Evolutionary conservation across 2,888 invertebrate species (phyloP), one percentile per base, ranked within the genome.

Genomic region (Eupithecia insigniata): DNA sequence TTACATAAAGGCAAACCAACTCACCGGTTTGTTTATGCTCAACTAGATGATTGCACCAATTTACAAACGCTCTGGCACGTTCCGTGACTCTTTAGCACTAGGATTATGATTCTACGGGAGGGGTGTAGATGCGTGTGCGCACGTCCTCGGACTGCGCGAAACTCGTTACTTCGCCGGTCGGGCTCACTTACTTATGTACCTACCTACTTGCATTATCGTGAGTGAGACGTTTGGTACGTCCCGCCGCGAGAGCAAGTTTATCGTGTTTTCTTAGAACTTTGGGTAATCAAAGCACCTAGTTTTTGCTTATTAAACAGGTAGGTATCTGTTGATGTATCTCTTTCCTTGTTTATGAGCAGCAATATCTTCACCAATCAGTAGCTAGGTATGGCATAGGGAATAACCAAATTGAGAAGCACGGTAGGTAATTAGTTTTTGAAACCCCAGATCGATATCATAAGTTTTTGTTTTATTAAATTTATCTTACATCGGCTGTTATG

Each of bases 31-130:
- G 92, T 93, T 93, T 93, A 91, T 87, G 87, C 89, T 92, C 91
- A 93, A 93, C 89, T 84, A 89, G 92, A 93, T 93, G 93, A 93
- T 94, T 93, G 92, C 90, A 86, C 83, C 90, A 92, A 92, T 92
- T 91, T 82, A 83, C 83, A 87, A 84, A 84, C 84, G 82, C 86
- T 89, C 89, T 87, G 89, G 90, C 92, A 91, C 92, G 91, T 90
- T 92, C 92, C 60, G 34, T n/a, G 34, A 14, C 18, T 55, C 55
- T 55, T 55, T 55, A 55, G 55, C 55, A 55, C 55, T 26, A 55
- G 55, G 55, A 26, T 26, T 55, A 55, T 55, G 55, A 55, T 22
- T 55, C 22, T 55, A 55, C 55, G 55, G 55, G 55, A 55, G 55
- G 55, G 55, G 26, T 26, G 34, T n/a, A 12, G 64, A 14, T 36